Conservation (phyloP, 2,113 vertebrate species). For the Phrynosoma platyrhinos region DNA sequence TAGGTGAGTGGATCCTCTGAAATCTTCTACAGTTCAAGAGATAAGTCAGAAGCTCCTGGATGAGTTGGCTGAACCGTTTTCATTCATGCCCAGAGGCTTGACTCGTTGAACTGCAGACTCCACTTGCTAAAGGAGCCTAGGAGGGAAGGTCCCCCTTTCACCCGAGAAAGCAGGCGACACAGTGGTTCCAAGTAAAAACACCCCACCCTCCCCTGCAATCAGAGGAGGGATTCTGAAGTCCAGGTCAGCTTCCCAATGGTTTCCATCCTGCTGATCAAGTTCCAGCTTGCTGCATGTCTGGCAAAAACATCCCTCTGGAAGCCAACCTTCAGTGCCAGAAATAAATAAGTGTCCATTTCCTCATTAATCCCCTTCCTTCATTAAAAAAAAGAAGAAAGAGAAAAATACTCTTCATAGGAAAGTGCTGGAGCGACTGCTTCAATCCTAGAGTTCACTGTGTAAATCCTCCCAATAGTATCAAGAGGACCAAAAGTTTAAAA, state of each 20-base stretch:
- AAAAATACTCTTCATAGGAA: slow-evolving; percentile 42
- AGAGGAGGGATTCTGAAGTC: not conserved
- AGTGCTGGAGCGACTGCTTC: slow-evolving; percentile 35
- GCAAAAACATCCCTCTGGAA: slow-evolving; percentile 1
- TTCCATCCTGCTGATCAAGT: not conserved
- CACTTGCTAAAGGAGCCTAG: too few relatives aligned
- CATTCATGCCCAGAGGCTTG: not conserved
- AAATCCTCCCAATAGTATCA: slow-evolving; percentile 23
- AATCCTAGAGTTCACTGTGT: not conserved
- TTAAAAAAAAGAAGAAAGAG: not conserved
- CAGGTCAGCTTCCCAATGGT: slow-evolving; percentile 2
- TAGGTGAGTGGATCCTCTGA: not conserved
- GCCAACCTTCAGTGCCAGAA: slow-evolving; percentile 58
- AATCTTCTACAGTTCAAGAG: not conserved
- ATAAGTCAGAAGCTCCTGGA: not conserved
- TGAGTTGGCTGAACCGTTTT: not conserved
- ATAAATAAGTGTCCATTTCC: slow-evolving; percentile 60
- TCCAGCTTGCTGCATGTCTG: slow-evolving; percentile 4
- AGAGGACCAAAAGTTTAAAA: slow-evolving; percentile 1
- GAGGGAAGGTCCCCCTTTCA: not conserved
- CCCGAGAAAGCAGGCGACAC: not conserved
- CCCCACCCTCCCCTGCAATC: not conserved
- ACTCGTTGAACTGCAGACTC: not conserved
- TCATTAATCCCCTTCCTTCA: slow-evolving; percentile 18
- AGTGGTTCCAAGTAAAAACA: slow-evolving; percentile 7